Base-by-base conservation (phyloP, 2,888 invertebrate species). In the Diaprepes abbreviatus region DNA sequence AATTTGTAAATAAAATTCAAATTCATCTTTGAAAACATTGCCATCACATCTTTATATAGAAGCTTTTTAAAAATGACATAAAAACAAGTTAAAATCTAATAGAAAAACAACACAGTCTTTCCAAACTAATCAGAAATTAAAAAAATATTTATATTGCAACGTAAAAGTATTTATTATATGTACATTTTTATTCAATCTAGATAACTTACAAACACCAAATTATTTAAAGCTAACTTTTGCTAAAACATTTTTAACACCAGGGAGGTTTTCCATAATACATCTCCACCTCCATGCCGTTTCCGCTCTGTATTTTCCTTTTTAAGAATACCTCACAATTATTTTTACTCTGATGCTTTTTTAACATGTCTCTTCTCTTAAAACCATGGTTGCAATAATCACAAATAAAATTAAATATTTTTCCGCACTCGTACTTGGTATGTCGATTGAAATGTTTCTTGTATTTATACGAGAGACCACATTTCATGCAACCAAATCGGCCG, bases 401-500 rank as follows among this genome's bases (percentile, higher is more conserved):
- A 2, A 55, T 36, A 12, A 55, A 55, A n/a, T 55, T 55, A 21
- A 35, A 35, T 0, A 19, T 36, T 21, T 55, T 55, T 1, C 81
- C 81, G 64, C 82, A 82, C 63, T 81, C 81, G 12, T 60, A 60
- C 63, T 76, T 79, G 16, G 79, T 71, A 71, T 82, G 82, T 17
- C 81, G 69, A 7, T 75, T 73, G 50, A 82, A 73, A 71, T 80
- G 78, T 6, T 78, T 76, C 48, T 78, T 78, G 52, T 79, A 77
- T 63, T 80, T 81, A 71, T 81, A 82, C 4, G 76, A 73, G 10
- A 74, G 74, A 1, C 33, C 33, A 16, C 59, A 60, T 35, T 60
- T 60, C 12, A 60, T 2, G 21, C 59, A 60, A 19, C 59, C 59
- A 16, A 45, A 60, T 1, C 59, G 31, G 9, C 59, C 59, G 4